These are phyloP conservation scores for Urocynchramus pylzowi DNA, from an alignment of 2,113 vertebrate genomes.

Conservation along the genomic window DNA sequence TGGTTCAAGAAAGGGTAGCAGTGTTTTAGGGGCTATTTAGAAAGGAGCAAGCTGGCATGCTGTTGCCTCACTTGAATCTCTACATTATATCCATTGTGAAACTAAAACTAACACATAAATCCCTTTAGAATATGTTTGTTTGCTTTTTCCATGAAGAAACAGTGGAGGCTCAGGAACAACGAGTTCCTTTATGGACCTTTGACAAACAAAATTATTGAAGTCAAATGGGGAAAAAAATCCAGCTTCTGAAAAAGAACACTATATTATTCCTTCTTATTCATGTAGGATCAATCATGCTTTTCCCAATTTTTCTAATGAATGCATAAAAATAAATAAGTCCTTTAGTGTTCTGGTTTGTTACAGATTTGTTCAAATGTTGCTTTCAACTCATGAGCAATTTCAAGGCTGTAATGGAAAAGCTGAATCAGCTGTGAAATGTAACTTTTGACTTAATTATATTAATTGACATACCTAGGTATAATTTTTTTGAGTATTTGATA, in stretches of 20 bases:
- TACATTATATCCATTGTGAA: constrained; percentile 11
- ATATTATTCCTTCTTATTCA: background rate
- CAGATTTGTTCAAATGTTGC: constrained; percentile 10
- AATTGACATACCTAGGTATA: constrained; percentile 71
- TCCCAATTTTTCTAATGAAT: background rate
- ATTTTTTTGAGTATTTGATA: constrained; percentile 71
- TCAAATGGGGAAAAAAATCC: background rate
- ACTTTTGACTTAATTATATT: constrained; percentile 72
- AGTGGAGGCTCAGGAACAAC: background rate
- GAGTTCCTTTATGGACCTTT: background rate
- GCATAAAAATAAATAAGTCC: background rate
- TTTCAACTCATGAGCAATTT: constrained; percentile 33
- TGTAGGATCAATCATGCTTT: background rate
- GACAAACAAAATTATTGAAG: constrained; percentile 4
- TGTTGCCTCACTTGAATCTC: background rate
- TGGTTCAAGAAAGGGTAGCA: background rate
- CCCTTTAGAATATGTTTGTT: constrained; percentile 33
- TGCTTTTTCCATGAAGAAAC: constrained; percentile 12
- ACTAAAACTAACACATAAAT: constrained; percentile 18
- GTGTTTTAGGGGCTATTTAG: background rate
- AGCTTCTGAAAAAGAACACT: background rate
- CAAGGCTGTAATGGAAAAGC: constrained; percentile 34
- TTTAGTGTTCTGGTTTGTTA: background rate
- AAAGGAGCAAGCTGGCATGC: background rate
- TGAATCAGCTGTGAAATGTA: constrained; percentile 60